Conservation (phyloP, 2,113 vertebrate species). For the Hymenochirus boettgeri region DNA sequence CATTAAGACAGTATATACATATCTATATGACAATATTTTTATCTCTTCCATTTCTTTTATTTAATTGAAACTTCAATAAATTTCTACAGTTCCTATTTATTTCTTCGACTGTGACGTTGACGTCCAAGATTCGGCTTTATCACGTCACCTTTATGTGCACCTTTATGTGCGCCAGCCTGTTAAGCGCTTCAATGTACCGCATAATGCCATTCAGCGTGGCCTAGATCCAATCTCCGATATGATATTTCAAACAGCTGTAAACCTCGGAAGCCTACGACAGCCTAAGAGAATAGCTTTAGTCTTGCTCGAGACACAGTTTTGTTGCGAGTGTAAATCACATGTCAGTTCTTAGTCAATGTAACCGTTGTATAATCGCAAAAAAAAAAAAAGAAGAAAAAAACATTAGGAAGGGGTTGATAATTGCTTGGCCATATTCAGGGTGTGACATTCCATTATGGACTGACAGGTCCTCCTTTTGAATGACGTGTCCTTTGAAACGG, state of each 20-base stretch:
- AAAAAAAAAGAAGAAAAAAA: conserved; percentile 57
- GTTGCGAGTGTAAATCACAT: conserved; percentile 95
- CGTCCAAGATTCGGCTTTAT: conserved; percentile 67
- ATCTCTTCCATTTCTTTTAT: too few relatives aligned
- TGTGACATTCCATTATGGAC: conserved; percentile 79
- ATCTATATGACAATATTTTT: too few relatives aligned
- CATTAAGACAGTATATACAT: too few relatives aligned
- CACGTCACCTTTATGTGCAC: conserved; percentile 84
- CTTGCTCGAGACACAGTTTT: conserved; percentile 78
- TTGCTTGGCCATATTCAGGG: conserved; percentile 88
- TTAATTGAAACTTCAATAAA: background rate
- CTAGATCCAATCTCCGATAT: conserved; percentile 83
- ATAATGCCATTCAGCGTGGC: conserved; percentile 71
- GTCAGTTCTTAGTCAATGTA: conserved; percentile 87
- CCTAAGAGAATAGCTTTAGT: conserved; percentile 79
- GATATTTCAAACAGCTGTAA: conserved; percentile 85
- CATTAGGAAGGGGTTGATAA: conserved; percentile 91
- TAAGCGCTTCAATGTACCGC: conserved; percentile 68
- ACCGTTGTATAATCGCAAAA: conserved; percentile 80
- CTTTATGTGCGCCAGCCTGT: conserved; percentile 77
- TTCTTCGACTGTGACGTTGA: conserved; percentile 47
- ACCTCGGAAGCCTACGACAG: conserved; percentile 73
- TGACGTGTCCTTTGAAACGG: conserved; percentile 99
- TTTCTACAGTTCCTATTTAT: background rate
- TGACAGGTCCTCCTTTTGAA: conserved; percentile 97